Evolutionary conservation across 2,113 vertebrate species (phyloP), one percentile per base, ranked within the genome.

Genomic region (Oxyura jamaicensis): DNA sequence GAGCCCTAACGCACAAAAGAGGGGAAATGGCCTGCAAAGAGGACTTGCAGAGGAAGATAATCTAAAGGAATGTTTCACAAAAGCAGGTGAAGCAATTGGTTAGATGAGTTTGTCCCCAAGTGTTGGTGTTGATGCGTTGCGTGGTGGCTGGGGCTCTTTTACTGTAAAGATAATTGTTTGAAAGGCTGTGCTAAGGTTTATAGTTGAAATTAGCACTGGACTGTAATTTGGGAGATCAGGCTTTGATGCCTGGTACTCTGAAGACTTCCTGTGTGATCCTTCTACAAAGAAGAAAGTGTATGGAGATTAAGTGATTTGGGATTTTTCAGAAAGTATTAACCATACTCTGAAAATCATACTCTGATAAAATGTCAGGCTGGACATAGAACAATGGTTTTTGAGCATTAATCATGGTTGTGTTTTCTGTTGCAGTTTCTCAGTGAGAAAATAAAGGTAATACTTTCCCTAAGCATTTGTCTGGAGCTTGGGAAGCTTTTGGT

Each of bases 251-350:
- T 88, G 88, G 52, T 86, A 36, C 74, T 79, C 71, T 87, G 90
- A 33, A 90, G 95, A 90, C 73, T 84, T 96, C 90, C 77, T 55
- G 60, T 72, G 93, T 93, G 92, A 94, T 95, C 88, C 50, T 73
- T 52, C 52, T 82, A 62, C 83, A 72, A 89, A 88, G 77, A 58
- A 69, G 83, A 73, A 83, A 7, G 62, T 65, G 72, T 35, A 33
- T 60, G 20, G 88, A 81, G 77, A 59, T 84, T 26, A 77, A 90
- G 62, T 4, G 58, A 58, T 35, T 89, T 73, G 18, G 0, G 53
- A 68, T 88, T 91, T 88, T 46, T 26, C 44, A 50, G 76, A 59
- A 63, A 86, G 31, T 52, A 39, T 88, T 71, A 78, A 63, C 69
- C 7, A 0, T 12, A 31, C 21, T 66, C 44, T 79, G 88, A 31